Evolutionary conservation across 2,888 invertebrate genomes (phyloP), one percentile per base, ranked within the genome.

Genomic region (Aleiodes alternator): DNA sequence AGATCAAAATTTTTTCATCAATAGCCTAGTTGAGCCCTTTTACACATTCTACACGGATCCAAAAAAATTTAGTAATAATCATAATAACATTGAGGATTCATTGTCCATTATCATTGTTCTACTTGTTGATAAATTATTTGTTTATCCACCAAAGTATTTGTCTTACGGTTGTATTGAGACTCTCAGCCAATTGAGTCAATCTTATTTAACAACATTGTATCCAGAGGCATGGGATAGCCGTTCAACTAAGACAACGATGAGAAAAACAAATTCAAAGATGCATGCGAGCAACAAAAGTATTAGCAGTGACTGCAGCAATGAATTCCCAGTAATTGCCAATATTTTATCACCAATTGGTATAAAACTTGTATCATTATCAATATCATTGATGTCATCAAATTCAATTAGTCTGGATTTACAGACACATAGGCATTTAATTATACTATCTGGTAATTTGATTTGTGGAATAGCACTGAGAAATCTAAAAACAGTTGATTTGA

Each of bases 151-250:
- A 69, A 95, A 93, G 90, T 91, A 92, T 89, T 91, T 93, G 82
- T 92, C 93, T 91, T 91, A 91, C 83, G 95, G 95, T 0, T 93
- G 93, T 84, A 92, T 93, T 82, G 93, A 95, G 87, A 92, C 95
- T 0, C 90, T 97, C 1, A 92, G 92, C 82, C 86, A 91, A 4
- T 88, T 97, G 50, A 93, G 94, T 66, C 91, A 91, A 68, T 90
- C 90, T 29, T 96, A 94, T 90, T 91, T 93, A 0, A 94, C 95
- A 2, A 94, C 94, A 81, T 89, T 92, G 23, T 94, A 95, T 85
- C 90, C 91, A 8, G 91, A 91, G 23, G 92, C 95, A 0, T 97
- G 96, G 93, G 91, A 92, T 78, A 93, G 93, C 84, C 79, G 89
- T 48, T 75, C 82, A 12, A 78, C 80, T 29, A 87, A 85, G 50